Conservation (phyloP, 2,888 invertebrate species). For the Hirtodrosophila trivittata region DNA sequence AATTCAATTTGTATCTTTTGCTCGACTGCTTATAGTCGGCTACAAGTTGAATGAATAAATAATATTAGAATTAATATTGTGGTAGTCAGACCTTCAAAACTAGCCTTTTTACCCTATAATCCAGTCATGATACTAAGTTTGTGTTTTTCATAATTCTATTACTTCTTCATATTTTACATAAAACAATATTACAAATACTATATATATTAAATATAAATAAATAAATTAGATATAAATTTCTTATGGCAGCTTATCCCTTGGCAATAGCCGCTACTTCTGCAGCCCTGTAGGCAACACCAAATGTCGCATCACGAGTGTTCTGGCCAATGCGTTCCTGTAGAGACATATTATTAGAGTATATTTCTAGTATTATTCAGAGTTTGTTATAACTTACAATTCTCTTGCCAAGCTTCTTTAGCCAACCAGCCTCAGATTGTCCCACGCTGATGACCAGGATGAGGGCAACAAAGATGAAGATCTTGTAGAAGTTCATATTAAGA, state of each 20-base stretch:
- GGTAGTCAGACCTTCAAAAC: too few relatives aligned
- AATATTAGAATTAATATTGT: too few relatives aligned
- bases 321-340: slow-evolving; percentile 75
- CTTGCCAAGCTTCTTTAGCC: slow-evolving; percentile 74
- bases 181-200: too few relatives aligned
- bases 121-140: too few relatives aligned
- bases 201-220: slow-evolving; percentile 7
- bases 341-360: rapidly evolving
- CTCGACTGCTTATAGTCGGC: too few relatives aligned
- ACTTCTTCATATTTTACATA: too few relatives aligned
- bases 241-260: slow-evolving; percentile 42
- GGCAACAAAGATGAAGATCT: slow-evolving; percentile 66
- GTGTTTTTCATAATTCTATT: too few relatives aligned
- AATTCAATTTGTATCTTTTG: too few relatives aligned
- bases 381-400: slow-evolving; percentile 71
- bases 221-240: slow-evolving; percentile 7
- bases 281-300: slow-evolving; percentile 74
- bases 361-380: too few relatives aligned
- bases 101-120: too few relatives aligned
- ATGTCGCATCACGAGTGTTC: slow-evolving; percentile 75
- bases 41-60: too few relatives aligned
- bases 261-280: slow-evolving; percentile 77
- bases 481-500: slow-evolving; percentile 65
- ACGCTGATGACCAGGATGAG: slow-evolving; percentile 68
- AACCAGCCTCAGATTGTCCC: slow-evolving; percentile 75